Base-by-base conservation (phyloP, 2,888 invertebrate species). In the Deilephila porcellus region DNA sequence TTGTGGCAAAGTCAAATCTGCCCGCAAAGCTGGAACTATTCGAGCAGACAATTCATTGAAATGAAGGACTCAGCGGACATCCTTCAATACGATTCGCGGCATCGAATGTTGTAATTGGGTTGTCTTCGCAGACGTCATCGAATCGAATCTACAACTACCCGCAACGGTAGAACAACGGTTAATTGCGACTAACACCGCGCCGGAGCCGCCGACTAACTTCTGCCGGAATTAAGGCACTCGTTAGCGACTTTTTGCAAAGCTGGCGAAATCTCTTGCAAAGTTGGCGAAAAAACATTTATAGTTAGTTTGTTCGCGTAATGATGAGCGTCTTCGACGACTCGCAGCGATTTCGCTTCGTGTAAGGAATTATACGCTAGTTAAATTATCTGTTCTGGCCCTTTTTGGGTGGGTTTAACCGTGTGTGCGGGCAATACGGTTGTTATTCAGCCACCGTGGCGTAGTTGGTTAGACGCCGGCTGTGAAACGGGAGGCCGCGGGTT, bases 211-310 rank as follows among this genome's bases (percentile, higher is more conserved):
- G 82, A 73, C 83, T 80, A 91, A 92, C 91, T 93, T 90, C 83
- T 82, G 79, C 80, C 83, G 81, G 89, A 88, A 91, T 92, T 91
- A 91, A 92, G 88, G 85, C 87, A 88, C 91, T 92, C 91, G 91
- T 93, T 92, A 91, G 87, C 79, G 88, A 90, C 89, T 92, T 92
- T 91, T 90, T 90, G 90, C 86, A 85, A 86, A 87, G 85, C 86
- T 86, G 84, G 85, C 86, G 83, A 88, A 90, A 91, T 91, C 91
- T 90, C 88, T 86, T 81, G 82, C 85, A 78, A 87, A 90, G 85
- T 90, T 88, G 79, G 84, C 81, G 81, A 82, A 86, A 87, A 90
- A 90, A 88, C 87, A 88, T 89, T 89, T 87, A 86, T 83, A 77
- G 83, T 78, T 85, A 85, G 86, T 86, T 85, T 85, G 81, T 85